Percentiles rank a stretch among this genome's conserved stretches.
Conservation (phyloP, 2,888 invertebrate species). For the Fissipunctia ypsillon region DNA sequence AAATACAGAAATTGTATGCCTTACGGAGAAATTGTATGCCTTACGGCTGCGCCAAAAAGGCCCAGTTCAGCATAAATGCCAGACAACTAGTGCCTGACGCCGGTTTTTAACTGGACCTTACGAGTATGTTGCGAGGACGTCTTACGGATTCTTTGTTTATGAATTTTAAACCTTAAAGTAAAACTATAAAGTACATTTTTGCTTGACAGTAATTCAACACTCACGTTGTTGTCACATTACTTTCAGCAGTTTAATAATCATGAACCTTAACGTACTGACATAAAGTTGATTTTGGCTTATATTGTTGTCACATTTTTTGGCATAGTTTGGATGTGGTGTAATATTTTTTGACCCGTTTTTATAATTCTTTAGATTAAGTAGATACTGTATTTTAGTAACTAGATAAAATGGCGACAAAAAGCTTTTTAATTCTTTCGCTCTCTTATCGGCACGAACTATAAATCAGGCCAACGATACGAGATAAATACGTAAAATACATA, state of each 20-base stretch:
- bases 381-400: conserved; percentile 1
- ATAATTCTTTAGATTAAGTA: neutral
- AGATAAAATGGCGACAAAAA: neutral
- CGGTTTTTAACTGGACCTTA: too few relatives aligned
- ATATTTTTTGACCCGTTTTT: conserved; percentile 17
- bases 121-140: too few relatives aligned
- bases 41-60: too few relatives aligned
- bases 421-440: conserved; percentile 6
- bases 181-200: neutral
- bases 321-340: neutral
- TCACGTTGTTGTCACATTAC: neutral
- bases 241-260: neutral
- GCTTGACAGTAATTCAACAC: neutral
- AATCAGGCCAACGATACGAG: too few relatives aligned
- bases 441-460: neutral
- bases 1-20: too few relatives aligned
- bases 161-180: neutral
- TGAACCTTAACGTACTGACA: neutral
- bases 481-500: too few relatives aligned
- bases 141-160: too few relatives aligned
- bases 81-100: too few relatives aligned
- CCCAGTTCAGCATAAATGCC: too few relatives aligned
- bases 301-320: neutral
- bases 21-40: too few relatives aligned
- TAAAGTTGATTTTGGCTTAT: neutral